Base-by-base conservation (phyloP, 2,113 vertebrate species). In the Balaeniceps rex region DNA sequence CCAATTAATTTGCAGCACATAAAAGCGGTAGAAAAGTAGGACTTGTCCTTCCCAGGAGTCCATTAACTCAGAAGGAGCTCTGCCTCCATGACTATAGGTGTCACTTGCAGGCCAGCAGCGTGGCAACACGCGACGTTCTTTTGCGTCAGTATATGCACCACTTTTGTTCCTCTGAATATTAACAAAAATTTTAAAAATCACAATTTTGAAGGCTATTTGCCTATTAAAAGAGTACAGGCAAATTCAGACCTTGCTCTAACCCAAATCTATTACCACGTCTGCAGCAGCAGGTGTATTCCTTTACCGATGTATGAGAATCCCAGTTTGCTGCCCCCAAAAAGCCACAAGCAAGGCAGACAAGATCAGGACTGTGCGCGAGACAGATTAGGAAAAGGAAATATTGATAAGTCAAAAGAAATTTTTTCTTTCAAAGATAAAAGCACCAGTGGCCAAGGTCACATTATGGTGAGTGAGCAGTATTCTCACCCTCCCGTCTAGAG, bases 61-160 rank as follows among this genome's bases (percentile, higher is more conserved):
- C 64, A 16, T 11, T 16, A 57, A 3, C 29, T 12, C 24, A 4
- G 55, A 55, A 29, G 71, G 29, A 83, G 88, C 58, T 78, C 66
- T 38, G 66, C 57, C 28, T 47, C 29, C 19, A 1, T 7, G 40
- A 3, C 40, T 7, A 0, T 6, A n/a, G 88, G 54, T 23, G 36
- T 19, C 71, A 14, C 40, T 2, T 9, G 1, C 68, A 42, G 72
- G 52, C 55, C 60, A 74, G 28, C 5, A 1, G 3, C 2, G 38
- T 10, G 33, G 31, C 76, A 51, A 7, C 0, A 1, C 2, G 23
- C 65, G 8, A 0, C 2, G 8, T 5, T 12, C 52, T 19, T 44
- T 66, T 77, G 24, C 57, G 1, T 6, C 17, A 36, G 3, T 7
- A 0, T 10, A 4, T 0, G 29, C 2, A 40, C 19, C 19, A 8